Percentiles rank a stretch among this genome's conserved stretches.
These are phyloP conservation scores for Epistrophe grossulariae DNA, from an alignment of 2,888 invertebrate genomes.

Conservation along the genomic window DNA sequence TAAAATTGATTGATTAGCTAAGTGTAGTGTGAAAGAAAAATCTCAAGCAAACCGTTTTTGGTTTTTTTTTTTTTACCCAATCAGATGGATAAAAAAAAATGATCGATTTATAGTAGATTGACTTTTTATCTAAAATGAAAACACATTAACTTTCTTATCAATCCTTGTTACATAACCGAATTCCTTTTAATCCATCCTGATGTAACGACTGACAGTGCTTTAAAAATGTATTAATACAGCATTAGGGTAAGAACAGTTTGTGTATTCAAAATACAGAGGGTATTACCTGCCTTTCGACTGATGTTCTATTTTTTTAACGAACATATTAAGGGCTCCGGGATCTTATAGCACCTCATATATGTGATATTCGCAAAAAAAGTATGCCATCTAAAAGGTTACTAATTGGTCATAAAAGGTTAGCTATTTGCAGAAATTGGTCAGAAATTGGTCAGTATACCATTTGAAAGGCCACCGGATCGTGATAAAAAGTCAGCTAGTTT, in stretches of 20 bases:
- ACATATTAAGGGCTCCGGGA: no score
- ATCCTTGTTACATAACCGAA: constrained; percentile 8
- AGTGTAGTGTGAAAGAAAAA: constrained; percentile 17
- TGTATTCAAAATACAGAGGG: neutral
- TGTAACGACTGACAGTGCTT: neutral
- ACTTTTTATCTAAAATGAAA: constrained; percentile 28
- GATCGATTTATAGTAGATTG: constrained; percentile 26
- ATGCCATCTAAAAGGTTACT: no score
- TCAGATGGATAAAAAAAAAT: neutral
- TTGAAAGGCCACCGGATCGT: no score
- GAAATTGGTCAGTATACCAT: no score
- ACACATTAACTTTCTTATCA: constrained; percentile 25
- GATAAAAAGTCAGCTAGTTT: no score
- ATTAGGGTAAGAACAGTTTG: neutral
- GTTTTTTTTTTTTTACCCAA: neutral
- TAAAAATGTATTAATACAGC: neutral
- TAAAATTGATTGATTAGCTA: constrained; percentile 36
- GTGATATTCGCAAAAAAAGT: no score
- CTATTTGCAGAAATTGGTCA: no score
- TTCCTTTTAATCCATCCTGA: neutral
- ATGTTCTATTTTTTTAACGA: no score
- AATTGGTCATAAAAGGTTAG: no score
- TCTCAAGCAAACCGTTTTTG: neutral
- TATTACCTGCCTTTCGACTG: no score
- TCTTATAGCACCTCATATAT: no score